phyloP scores from a whole-genome alignment of 2,888 invertebrate genomes.

The Mayetiola destructor region DNA sequence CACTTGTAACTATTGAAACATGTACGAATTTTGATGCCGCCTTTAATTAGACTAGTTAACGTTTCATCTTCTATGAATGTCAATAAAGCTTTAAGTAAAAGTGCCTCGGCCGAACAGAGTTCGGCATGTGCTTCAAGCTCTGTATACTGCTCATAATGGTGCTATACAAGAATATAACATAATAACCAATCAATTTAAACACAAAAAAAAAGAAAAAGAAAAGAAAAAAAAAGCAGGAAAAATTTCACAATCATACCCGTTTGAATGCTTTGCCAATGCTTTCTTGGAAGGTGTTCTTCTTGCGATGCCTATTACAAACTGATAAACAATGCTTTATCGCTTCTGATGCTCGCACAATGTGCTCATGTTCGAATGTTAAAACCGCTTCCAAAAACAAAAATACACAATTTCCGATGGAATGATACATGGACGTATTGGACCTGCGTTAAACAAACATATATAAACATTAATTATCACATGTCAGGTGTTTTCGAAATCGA shows the following conservation, averaged over 20 bases:
- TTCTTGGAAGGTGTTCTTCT: conserved; percentile 50
- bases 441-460: conserved; percentile 33
- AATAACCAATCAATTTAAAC: not conserved
- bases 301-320: conserved; percentile 50
- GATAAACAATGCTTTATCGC: conserved; percentile 61
- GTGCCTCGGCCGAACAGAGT: conserved; percentile 82
- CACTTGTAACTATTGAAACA: conserved; percentile 89
- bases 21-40: conserved; percentile 79
- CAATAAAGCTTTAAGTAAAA: conserved; percentile 74
- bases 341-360: conserved; percentile 57
- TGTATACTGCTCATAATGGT: conserved; percentile 61
- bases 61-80: conserved; percentile 93
- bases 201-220: not conserved
- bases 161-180: too few species aligned
- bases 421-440: conserved; percentile 74
- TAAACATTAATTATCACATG: not conserved
- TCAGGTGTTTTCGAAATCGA: not conserved
- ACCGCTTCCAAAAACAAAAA: conserved; percentile 86
- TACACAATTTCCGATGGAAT: conserved; percentile 75
- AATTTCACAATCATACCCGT: conserved; percentile 29
- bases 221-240: not conserved
- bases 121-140: conserved; percentile 87
- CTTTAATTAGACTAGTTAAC: conserved; percentile 78
- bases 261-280: conserved; percentile 68
- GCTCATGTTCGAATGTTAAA: conserved; percentile 74